Conservation (phyloP, 2,113 vertebrate species). For the Bufo gargarizans region DNA sequence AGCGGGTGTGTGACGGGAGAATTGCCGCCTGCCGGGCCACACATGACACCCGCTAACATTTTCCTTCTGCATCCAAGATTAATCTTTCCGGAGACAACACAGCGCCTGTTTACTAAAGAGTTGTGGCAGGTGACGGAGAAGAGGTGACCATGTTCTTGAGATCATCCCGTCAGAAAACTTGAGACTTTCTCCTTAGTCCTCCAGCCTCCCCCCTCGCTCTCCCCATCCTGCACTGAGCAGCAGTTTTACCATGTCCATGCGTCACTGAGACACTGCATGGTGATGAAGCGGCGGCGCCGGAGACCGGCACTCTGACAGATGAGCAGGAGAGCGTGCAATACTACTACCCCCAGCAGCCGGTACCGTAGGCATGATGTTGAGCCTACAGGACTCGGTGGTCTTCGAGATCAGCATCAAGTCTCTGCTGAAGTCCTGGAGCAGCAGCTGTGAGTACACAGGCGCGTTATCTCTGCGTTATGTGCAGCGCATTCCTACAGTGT, state of each 20-base stretch:
- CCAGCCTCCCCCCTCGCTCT: not conserved
- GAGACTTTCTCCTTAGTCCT: slow-evolving; percentile 44
- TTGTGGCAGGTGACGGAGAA: slow-evolving; percentile 20
- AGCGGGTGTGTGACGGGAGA: too few relatives aligned
- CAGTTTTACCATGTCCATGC: slow-evolving; percentile 67
- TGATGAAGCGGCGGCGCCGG: slow-evolving; percentile 68
- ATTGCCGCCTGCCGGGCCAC: too few relatives aligned
- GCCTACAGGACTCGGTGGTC: slow-evolving; percentile 93
- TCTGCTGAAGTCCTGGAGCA: slow-evolving; percentile 94
- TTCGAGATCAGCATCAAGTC: slow-evolving; percentile 99
- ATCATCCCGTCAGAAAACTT: slow-evolving; percentile 60
- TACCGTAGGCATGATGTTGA: slow-evolving; percentile 81
- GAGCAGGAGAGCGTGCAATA: slow-evolving; percentile 54
- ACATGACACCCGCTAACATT: too few relatives aligned
- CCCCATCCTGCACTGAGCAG: slow-evolving; percentile 70
- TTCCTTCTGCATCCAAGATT: too few relatives aligned
- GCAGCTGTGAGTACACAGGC: slow-evolving; percentile 84
- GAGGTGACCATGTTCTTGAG: slow-evolving; percentile 69
- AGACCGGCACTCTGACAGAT: slow-evolving; percentile 66
- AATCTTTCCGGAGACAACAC: slow-evolving; percentile 26
- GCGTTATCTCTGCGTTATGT: too few relatives aligned
- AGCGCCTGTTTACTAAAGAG: slow-evolving; percentile 54
- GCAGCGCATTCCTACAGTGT: too few relatives aligned
- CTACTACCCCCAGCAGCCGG: slow-evolving; percentile 33
- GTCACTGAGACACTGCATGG: slow-evolving; percentile 72